Evolutionary conservation across 2,797 vertebrate species (phyloP).

Genomic region (Lithobates pipiens): DNA sequence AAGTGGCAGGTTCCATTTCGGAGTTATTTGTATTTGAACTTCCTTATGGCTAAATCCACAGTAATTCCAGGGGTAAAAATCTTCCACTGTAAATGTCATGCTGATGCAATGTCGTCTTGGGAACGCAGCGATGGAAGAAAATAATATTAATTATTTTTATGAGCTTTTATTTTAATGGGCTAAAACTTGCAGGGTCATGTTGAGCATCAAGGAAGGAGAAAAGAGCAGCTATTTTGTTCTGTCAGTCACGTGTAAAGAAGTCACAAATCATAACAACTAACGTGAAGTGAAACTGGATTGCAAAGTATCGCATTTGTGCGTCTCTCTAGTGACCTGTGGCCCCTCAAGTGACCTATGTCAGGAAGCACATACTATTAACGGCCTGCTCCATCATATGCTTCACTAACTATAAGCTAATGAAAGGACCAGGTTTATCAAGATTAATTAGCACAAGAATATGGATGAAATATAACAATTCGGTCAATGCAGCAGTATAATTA

Average conservation of each 20-base stretch:
- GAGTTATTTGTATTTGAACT: constrained; percentile 82
- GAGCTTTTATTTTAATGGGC: constrained; percentile 8
- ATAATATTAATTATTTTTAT: constrained; percentile 38
- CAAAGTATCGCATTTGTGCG: neutral
- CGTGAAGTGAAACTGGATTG: neutral
- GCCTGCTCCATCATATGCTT: constrained; percentile 19
- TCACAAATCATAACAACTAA: constrained; percentile 12
- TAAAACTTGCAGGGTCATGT: constrained; percentile 32
- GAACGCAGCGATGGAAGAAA: constrained; percentile 12
- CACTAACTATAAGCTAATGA: constrained; percentile 13
- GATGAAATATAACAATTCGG: neutral
- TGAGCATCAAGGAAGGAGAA: constrained; percentile 19
- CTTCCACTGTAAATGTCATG: constrained; percentile 49
- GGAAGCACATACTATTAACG: constrained; percentile 2
- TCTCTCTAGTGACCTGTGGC: constrained; percentile 6
- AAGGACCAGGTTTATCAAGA: constrained; percentile 8
- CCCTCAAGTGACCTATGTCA: constrained; percentile 1
- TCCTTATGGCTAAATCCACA: constrained; percentile 71
- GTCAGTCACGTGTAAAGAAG: neutral
- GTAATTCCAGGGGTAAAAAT: constrained; percentile 62
- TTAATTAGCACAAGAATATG: neutral
- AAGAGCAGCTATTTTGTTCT: neutral
- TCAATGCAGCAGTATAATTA: neutral
- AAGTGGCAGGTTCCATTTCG: constrained; percentile 92
- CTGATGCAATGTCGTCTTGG: neutral